Conservation (phyloP, 2,797 vertebrate species). For the Ateles fusciceps region DNA sequence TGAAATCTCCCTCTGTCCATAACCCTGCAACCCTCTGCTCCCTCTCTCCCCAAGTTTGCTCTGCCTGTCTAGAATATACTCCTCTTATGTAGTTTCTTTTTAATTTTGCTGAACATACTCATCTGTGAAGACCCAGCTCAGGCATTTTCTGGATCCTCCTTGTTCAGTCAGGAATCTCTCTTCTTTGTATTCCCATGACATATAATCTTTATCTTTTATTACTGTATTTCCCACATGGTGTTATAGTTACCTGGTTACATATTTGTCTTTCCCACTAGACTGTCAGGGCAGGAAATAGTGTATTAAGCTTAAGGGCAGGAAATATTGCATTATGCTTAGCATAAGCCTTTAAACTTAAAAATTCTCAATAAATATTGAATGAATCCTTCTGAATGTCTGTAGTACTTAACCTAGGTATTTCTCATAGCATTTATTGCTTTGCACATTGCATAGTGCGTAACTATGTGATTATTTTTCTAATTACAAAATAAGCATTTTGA, state of each 20-base stretch:
- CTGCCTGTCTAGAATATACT: background rate
- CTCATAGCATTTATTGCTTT: background rate
- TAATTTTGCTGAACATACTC: background rate
- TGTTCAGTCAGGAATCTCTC: background rate
- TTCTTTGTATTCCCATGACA: background rate
- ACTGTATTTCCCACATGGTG: background rate
- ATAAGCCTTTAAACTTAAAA: background rate
- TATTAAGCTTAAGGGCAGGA: background rate
- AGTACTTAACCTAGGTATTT: background rate
- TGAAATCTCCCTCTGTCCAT: background rate
- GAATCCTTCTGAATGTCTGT: background rate
- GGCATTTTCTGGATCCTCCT: background rate
- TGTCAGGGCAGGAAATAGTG: background rate
- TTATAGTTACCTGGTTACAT: background rate
- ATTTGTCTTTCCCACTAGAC: background rate
- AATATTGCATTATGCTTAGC: background rate
- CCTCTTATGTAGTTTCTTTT: background rate
- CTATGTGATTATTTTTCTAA: background rate
- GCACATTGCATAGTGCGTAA: accelerated
- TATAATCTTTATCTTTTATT: background rate
- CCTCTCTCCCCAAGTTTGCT: too few species aligned
- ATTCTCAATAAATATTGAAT: background rate
- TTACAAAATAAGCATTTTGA: background rate
- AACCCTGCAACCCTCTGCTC: background rate
- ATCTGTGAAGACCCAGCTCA: background rate